Evolutionary conservation across 2,888 invertebrate genomes (phyloP).

Genomic region (Diloba caeruleocephala): DNA sequence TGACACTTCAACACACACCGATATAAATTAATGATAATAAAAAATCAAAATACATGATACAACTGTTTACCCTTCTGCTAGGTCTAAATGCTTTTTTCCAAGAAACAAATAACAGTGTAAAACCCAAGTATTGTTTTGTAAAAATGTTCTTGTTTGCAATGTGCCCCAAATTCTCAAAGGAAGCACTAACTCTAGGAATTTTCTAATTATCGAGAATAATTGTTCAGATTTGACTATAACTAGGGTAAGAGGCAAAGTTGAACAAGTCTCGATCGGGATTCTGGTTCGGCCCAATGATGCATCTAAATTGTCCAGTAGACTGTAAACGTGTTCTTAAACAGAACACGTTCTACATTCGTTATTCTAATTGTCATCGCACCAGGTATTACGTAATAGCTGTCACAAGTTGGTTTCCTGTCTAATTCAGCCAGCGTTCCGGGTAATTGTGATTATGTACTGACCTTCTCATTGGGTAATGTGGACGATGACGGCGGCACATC

Average conservation of each 20-base stretch:
- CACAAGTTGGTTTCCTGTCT: slow-evolving; percentile 68
- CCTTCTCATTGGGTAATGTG: slow-evolving; percentile 78
- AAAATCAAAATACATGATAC: slow-evolving; percentile 61
- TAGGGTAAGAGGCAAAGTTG: no score
- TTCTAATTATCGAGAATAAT: background rate
- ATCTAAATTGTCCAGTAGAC: slow-evolving; percentile 3
- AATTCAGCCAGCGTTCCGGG: slow-evolving; percentile 73
- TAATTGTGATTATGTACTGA: slow-evolving; percentile 75
- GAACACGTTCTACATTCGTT: slow-evolving; percentile 26
- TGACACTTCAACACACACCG: slow-evolving; percentile 50
- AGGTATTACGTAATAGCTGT: slow-evolving; percentile 45
- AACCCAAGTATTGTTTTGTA: background rate
- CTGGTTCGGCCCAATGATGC: background rate
- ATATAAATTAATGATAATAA: slow-evolving; percentile 62
- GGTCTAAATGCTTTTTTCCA: slow-evolving; percentile 44
- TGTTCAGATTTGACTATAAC: background rate
- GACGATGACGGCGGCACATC: slow-evolving; percentile 71
- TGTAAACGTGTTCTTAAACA: slow-evolving; percentile 6
- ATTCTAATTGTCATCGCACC: slow-evolving; percentile 29
- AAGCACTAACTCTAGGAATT: background rate
- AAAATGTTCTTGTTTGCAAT: background rate
- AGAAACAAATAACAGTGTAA: slow-evolving; percentile 39
- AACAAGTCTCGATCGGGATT: no score
- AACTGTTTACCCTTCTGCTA: slow-evolving; percentile 50
- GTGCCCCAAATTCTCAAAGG: background rate